phyloP scores from a whole-genome alignment of 1,140 invertebrate species.

The Thaumatotibia leucotreta region DNA sequence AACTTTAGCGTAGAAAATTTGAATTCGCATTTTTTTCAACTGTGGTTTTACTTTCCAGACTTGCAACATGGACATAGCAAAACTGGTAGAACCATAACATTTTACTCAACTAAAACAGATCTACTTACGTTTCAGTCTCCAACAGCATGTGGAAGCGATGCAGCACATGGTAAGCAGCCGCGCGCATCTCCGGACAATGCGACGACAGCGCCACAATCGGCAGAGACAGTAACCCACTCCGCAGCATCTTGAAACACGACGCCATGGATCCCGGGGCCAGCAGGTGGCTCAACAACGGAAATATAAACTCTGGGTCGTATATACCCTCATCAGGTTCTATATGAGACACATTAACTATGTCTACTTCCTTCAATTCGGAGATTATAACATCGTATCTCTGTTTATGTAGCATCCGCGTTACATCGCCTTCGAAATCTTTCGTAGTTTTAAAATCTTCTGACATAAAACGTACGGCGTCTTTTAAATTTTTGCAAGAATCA shows the following conservation, averaged over 20 bases:
- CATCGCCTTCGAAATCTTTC: conserved; percentile 38
- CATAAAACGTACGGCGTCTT: conserved; percentile 30
- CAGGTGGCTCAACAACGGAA: conserved; percentile 82
- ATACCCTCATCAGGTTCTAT: conserved; percentile 50
- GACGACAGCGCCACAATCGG: conserved; percentile 81
- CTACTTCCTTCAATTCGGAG: conserved; percentile 25
- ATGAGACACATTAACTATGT: conserved; percentile 35
- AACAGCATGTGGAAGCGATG: conserved; percentile 82
- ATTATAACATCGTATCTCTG: conserved; percentile 32
- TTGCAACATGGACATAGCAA: too few species aligned
- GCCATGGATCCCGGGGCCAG: conserved; percentile 81
- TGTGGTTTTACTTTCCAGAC: too few species aligned
- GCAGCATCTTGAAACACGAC: conserved; percentile 80
- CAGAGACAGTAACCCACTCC: conserved; percentile 81
- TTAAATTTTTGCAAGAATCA: conserved; percentile 18
- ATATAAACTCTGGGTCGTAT: conserved; percentile 85
- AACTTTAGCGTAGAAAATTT: too few species aligned
- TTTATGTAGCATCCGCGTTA: conserved; percentile 39
- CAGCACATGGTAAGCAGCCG: conserved; percentile 81
- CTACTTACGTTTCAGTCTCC: conserved; percentile 79
- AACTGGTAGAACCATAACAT: too few species aligned
- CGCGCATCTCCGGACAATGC: conserved; percentile 76
- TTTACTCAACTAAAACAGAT: too few species aligned
- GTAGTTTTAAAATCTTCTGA: conserved; percentile 24
- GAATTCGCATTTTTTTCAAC: too few species aligned